Conservation (phyloP, 2,113 vertebrate species). For the Poeciliopsis prolifica region DNA sequence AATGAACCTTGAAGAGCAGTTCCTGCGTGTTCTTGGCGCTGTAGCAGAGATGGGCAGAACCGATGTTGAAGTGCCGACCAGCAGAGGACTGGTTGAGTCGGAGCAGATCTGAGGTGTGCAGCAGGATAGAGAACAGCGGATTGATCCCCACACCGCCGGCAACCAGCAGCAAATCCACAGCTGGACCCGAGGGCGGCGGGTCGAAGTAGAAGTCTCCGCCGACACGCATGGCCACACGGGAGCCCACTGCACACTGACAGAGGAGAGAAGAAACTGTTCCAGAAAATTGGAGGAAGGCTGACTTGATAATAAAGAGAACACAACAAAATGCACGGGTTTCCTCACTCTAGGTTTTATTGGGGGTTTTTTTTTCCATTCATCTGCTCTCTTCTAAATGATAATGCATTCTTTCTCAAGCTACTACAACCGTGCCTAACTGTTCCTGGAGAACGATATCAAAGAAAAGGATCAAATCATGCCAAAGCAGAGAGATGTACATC, state of each 20-base stretch:
- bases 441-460: conserved; percentile 49
- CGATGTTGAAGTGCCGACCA: conserved; percentile 73
- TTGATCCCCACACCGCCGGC: conserved; percentile 96
- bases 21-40: conserved; percentile 87
- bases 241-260: conserved; percentile 84
- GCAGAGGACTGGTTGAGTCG: conserved; percentile 51
- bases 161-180: conserved; percentile 88
- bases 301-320: conserved; percentile 2
- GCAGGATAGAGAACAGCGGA: conserved; percentile 93
- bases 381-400: conserved; percentile 3
- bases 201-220: conserved; percentile 96
- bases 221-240: conserved; percentile 87
- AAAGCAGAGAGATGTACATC: conserved; percentile 36
- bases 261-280: not conserved
- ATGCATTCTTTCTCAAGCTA: conserved; percentile 26
- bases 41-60: conserved; percentile 86
- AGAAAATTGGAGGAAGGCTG: not conserved
- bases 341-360: too few relatives aligned
- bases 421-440: conserved; percentile 13
- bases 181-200: conserved; percentile 83
- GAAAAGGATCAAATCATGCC: conserved; percentile 59
- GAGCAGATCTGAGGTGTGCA: conserved; percentile 86
- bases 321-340: conserved; percentile 7
- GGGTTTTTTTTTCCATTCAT: conserved; percentile 27
- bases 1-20: conserved; percentile 90